Conservation (phyloP, 2,113 vertebrate species). For the Caracal caracal region DNA sequence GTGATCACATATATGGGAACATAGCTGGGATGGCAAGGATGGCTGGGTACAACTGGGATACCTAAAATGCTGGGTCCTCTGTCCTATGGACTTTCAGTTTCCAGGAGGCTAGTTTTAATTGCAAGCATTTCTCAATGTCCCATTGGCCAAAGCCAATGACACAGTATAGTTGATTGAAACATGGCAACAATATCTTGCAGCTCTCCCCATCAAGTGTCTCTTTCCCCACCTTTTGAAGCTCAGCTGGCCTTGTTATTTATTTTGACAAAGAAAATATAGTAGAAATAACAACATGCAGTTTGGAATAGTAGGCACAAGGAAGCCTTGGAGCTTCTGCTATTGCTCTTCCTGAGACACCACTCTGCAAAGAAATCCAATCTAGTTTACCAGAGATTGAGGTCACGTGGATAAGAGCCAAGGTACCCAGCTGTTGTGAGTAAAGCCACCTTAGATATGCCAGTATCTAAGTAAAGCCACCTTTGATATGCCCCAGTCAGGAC, state of each 20-base stretch:
- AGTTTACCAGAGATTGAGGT: background rate
- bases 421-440: background rate
- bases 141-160: background rate
- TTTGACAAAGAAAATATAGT: background rate
- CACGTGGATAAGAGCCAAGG: background rate
- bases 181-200: background rate
- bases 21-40: fast-evolving
- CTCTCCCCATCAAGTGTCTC: background rate
- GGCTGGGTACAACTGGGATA: background rate
- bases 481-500: background rate
- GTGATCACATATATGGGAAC: background rate
- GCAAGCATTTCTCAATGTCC: background rate
- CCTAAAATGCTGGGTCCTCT: background rate
- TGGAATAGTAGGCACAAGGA: background rate
- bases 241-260: background rate
- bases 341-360: background rate
- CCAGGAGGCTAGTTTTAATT: background rate
- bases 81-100: background rate
- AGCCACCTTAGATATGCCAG: background rate
- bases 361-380: background rate
- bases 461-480: background rate
- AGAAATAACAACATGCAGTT: background rate
- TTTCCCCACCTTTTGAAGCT: background rate
- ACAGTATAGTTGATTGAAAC: background rate
- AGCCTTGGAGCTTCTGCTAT: background rate